These are phyloP conservation scores for Pollenia angustigena DNA, from an alignment of 2,888 invertebrate species.

Conservation along the genomic window DNA sequence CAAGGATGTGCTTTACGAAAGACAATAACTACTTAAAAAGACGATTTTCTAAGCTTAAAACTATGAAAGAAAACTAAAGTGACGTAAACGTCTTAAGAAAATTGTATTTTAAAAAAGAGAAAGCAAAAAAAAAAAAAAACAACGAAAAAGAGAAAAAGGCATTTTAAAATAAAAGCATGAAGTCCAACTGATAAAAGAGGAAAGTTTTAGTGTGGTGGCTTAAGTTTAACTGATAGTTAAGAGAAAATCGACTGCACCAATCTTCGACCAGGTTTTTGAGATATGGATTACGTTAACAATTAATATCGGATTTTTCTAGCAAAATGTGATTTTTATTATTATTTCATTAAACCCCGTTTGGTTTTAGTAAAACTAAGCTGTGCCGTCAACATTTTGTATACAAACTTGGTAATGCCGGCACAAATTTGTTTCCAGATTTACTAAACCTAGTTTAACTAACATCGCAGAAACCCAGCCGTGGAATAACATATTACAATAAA, in stretches of 20 bases:
- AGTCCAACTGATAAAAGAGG: conserved; percentile 30
- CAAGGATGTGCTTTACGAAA: conserved; percentile 67
- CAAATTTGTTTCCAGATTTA: too few species aligned
- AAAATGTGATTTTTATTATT: too few species aligned
- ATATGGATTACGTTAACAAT: too few species aligned
- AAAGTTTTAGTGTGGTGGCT: conserved; percentile 12
- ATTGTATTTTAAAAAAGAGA: conserved; percentile 37
- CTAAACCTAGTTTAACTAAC: too few species aligned
- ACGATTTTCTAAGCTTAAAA: conserved; percentile 81
- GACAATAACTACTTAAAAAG: conserved; percentile 82
- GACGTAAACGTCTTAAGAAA: conserved; percentile 68
- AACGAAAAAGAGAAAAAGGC: not conserved
- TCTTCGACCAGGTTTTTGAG: not conserved
- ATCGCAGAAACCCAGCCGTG: too few species aligned
- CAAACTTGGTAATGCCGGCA: too few species aligned
- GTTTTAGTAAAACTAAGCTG: too few species aligned
- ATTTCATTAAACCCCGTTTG: too few species aligned
- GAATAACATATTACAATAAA: too few species aligned
- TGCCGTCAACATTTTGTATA: too few species aligned
- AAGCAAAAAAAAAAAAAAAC: conserved; percentile 15
- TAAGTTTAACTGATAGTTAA: conserved; percentile 19
- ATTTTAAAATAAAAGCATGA: conserved; percentile 2
- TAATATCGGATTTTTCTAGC: too few species aligned
- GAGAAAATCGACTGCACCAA: not conserved
- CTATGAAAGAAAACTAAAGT: conserved; percentile 68